A percentile compares a stretch with the other conserved stretches of the same genome.
phyloP scores from a whole-genome alignment of 53 echinoderm and acorn worm genomes.

The Crossaster papposus region DNA sequence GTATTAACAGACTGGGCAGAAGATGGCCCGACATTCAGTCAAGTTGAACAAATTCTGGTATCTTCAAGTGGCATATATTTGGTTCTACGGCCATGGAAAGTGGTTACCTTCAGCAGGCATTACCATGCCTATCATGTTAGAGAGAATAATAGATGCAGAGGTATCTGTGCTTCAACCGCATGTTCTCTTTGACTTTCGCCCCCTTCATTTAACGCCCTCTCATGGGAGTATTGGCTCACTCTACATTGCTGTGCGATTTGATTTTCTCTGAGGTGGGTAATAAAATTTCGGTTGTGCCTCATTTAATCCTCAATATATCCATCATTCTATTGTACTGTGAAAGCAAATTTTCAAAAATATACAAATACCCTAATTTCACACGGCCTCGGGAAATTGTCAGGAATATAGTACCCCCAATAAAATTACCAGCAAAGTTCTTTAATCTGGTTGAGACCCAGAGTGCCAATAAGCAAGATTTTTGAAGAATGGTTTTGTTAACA shows the following conservation, averaged over 20 bases:
- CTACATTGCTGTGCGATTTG: conserved; percentile 10
- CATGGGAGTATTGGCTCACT: background rate
- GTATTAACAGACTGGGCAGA: conserved; percentile 44
- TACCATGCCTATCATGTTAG: background rate
- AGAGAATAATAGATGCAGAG: background rate
- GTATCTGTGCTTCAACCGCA: background rate
- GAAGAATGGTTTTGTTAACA: too few relatives aligned
- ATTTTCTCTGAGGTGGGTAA: background rate
- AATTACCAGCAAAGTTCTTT: too few relatives aligned
- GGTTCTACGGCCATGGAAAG: background rate
- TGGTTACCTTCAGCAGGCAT: background rate
- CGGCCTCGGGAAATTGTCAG: too few relatives aligned
- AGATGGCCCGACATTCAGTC: conserved; percentile 6
- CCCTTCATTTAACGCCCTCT: background rate
- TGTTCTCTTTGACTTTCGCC: background rate
- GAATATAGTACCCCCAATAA: too few relatives aligned
- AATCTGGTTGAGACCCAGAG: too few relatives aligned
- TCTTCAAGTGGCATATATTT: background rate
- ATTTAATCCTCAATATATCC: background rate
- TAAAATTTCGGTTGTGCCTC: background rate
- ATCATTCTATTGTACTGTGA: too few relatives aligned
- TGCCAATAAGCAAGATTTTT: too few relatives aligned
- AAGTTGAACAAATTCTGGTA: background rate
- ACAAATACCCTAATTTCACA: too few relatives aligned
- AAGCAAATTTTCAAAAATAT: too few relatives aligned